Base-by-base conservation (phyloP, 2,888 invertebrate genomes). In the Tetheella fluctuosa region DNA sequence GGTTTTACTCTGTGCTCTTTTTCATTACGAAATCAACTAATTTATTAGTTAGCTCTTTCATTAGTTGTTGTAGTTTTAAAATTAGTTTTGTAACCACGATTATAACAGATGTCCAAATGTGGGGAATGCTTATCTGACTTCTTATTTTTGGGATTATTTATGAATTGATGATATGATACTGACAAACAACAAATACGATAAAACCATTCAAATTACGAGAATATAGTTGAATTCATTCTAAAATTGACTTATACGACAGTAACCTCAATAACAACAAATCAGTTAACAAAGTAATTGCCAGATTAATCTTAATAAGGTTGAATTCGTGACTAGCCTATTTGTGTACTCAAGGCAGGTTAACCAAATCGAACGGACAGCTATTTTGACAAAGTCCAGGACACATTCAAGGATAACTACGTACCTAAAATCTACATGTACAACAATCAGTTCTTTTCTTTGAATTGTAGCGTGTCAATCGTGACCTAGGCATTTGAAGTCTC, bases 291-390 rank as follows among this genome's bases (percentile, higher is more conserved):
- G 70, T 74, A 75, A 77, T 77, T 79, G 77, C 60, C 62, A 73
- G 79, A 82, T 83, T 81, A 82, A 83, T 80, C 84, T 81, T 73
- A 76, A 74, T 82, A 81, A 81, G 81, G 74, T 68, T 69, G 66
- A 68, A 74, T 71, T 89, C 90, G 91, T 91, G 90, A 90, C 86
- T 77, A 67, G 74, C 68, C 82, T 77, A 84, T 89, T 87, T 83
- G 72, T 71, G 55, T 20, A 69, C 70, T 81, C 85, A 85, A 86
- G 86, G 86, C 83, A 81, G 82, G 77, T 80, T 67, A 70, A 79
- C 81, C 72, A 76, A 73, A 75, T 71, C 64, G 71, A 78, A 76
- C 74, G 77, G 80, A 79, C 80, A 73, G 64, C 73, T 64, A 63
- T 84, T 86, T 87, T 85, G 85, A 88, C 87, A 85, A 83, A 76